These are phyloP conservation scores for Limenitis arthemis DNA, from an alignment of 2,888 invertebrate genomes.

Conservation along the genomic window DNA sequence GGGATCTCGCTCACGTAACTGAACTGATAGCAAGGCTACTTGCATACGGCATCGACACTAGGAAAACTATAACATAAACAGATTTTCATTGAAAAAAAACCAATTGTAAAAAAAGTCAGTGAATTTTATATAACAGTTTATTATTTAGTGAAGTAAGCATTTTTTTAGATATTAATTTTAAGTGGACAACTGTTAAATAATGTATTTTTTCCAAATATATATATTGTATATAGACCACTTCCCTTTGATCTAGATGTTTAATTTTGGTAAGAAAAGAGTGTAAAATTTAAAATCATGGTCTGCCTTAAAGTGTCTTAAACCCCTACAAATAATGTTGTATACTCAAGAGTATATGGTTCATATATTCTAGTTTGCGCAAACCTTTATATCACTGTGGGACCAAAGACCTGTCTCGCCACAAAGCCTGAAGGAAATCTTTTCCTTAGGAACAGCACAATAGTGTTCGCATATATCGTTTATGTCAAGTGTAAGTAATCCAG, in stretches of 20 bases:
- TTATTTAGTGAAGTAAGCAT: too few relatives aligned
- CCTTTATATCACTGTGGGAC: constrained; percentile 18
- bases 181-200: too few relatives aligned
- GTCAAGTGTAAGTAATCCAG: constrained; percentile 24
- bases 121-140: too few relatives aligned
- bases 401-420: constrained; percentile 21
- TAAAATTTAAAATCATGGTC: too few relatives aligned
- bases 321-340: neutral
- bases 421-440: constrained; percentile 25
- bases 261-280: too few relatives aligned
- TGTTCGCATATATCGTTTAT: constrained; percentile 14
- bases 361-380: constrained; percentile 8
- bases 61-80: neutral
- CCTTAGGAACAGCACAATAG: constrained; percentile 20
- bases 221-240: too few relatives aligned
- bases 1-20: constrained; percentile 16
- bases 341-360: neutral
- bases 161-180: too few relatives aligned
- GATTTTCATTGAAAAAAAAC: too few relatives aligned
- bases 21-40: constrained; percentile 14
- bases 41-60: neutral
- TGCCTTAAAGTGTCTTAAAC: neutral
- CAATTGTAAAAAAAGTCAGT: too few relatives aligned
- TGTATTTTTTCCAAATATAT: too few relatives aligned
- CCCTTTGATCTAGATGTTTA: too few relatives aligned